Evolutionary conservation across 2,888 invertebrate genomes (phyloP).

Genomic region (Drosophila aldrichi): DNA sequence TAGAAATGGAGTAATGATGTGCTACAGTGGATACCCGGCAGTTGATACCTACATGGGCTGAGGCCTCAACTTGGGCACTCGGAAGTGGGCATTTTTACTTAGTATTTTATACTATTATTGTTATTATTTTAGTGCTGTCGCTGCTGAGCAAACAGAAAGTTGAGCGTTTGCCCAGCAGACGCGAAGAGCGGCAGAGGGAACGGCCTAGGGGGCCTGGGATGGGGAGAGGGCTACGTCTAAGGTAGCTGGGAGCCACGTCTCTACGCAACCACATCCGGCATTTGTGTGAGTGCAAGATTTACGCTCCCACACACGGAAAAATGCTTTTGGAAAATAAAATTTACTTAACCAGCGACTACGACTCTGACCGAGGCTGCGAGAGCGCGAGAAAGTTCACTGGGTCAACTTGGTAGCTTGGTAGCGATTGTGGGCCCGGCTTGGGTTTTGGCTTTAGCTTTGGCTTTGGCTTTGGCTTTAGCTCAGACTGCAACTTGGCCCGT

Average conservation of each 20-base stretch:
- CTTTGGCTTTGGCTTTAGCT: slow-evolving; percentile 1
- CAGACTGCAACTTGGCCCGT: slow-evolving; percentile 13
- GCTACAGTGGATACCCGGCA: slow-evolving; percentile 34
- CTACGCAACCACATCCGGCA: slow-evolving; percentile 67
- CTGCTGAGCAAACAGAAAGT: slow-evolving; percentile 70
- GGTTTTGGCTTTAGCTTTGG: neutral
- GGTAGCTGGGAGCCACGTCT: slow-evolving; percentile 45
- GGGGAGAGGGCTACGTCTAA: neutral
- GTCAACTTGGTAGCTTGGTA: slow-evolving; percentile 36
- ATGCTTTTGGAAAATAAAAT: slow-evolving; percentile 16
- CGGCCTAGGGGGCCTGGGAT: neutral
- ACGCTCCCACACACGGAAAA: slow-evolving; percentile 54
- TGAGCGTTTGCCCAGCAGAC: slow-evolving; percentile 32
- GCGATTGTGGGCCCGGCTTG: slow-evolving; percentile 12
- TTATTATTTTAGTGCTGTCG: slow-evolving; percentile 69
- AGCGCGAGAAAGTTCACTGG: slow-evolving; percentile 62
- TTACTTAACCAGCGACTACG: slow-evolving; percentile 25
- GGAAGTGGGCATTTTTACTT: slow-evolving; percentile 73
- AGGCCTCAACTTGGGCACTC: slow-evolving; percentile 30
- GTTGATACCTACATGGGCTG: slow-evolving; percentile 4
- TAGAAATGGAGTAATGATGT: slow-evolving; percentile 68
- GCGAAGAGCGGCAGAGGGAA: neutral
- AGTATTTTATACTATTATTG: slow-evolving; percentile 72
- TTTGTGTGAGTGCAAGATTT: slow-evolving; percentile 46
- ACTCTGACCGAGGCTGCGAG: slow-evolving; percentile 26